Conservation (phyloP, 2,797 vertebrate genomes). For the Bufotes viridis region DNA sequence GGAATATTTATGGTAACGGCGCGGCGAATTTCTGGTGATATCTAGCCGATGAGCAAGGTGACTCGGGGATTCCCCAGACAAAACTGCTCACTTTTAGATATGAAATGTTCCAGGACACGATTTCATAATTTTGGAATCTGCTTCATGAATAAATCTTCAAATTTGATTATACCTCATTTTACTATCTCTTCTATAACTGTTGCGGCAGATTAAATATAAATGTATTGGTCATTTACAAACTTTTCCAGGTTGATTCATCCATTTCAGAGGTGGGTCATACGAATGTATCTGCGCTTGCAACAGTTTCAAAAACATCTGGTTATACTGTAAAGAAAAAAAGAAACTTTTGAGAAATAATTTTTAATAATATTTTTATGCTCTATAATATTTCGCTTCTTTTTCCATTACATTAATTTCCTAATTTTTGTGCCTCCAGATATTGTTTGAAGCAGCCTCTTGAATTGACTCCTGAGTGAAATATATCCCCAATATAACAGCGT, state of each 20-base stretch:
- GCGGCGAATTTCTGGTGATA: neutral
- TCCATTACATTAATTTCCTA: too few relatives aligned
- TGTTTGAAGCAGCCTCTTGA: too few relatives aligned
- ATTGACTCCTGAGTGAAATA: too few relatives aligned
- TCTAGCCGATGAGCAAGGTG: neutral
- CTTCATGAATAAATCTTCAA: neutral
- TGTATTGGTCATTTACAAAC: neutral
- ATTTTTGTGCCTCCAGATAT: too few relatives aligned
- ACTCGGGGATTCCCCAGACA: conserved; percentile 8
- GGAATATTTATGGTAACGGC: neutral
- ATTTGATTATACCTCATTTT: neutral
- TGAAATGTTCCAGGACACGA: neutral
- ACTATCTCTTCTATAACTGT: neutral
- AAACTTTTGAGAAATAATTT: too few relatives aligned
- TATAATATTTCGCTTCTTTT: too few relatives aligned
- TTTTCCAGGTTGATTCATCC: neutral
- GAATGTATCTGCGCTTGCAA: neutral
- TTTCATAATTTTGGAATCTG: neutral
- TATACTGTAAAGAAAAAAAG: neutral
- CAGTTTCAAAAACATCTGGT: neutral
- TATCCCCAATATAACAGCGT: too few relatives aligned
- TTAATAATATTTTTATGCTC: too few relatives aligned
- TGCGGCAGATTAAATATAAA: neutral
- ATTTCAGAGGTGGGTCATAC: neutral
- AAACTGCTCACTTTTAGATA: neutral